Evolutionary conservation across 2,888 invertebrate species (phyloP), one percentile per base, ranked within the genome.

Genomic region (Encarsia formosa): DNA sequence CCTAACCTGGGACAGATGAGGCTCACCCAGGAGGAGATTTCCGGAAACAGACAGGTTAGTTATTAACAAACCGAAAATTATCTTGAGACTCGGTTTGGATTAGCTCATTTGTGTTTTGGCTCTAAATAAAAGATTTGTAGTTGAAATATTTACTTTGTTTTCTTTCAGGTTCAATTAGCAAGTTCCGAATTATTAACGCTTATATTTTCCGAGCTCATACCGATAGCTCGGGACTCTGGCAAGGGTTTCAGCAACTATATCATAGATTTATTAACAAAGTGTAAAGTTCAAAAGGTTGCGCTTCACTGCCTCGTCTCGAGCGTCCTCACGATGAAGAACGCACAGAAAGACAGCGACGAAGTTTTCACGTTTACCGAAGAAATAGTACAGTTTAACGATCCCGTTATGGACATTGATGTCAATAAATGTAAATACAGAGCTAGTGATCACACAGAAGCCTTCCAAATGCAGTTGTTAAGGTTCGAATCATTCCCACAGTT

Each of bases 221-320:
- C 80, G 24, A 83, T 90, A 48, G 86, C 88, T 15, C 82, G 84
- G 57, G 87, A 87, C 61, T 87, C 87, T 70, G 86, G 86, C 1
- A 85, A 84, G 66, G 85, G 87, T 2, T 82, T 90, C 66, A 84
- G 87, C 11, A 85, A 83, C 62, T 91, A 87, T 68, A 84, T 88
- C 56, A 83, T 83, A 13, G 88, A 89, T 71, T 74, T 86, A 61
- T 75, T 91, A 65, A 77, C 80, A 3, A 83, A 87, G 57, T 88
- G 88, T 65, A 91, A 91, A 73, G 78, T 92, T 41, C 91, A 92
- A 72, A 91, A 91, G 69, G 85, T 88, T 20, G 79, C 89, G 40
- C 77, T 92, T 42, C 90, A 91, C 69, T 88, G 88, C 67, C 76
- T 91, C 18, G 79, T 90, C 43, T 87, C 90, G 3, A 86, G 86